These are phyloP conservation scores for Periphyllus acericola DNA, from an alignment of 2,888 invertebrate species.

Conservation along the genomic window DNA sequence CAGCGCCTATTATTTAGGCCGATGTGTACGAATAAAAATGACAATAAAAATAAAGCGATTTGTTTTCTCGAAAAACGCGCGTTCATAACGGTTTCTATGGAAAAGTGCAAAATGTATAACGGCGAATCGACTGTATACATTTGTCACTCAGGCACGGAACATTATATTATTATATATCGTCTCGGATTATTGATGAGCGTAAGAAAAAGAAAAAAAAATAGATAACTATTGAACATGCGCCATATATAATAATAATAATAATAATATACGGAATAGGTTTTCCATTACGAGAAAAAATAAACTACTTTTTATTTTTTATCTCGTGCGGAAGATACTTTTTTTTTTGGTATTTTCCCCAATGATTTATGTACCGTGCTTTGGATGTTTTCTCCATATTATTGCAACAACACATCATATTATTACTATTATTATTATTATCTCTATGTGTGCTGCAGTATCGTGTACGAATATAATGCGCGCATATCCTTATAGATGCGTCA, in stretches of 20 bases:
- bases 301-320: conserved; percentile 29
- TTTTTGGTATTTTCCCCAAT: neutral
- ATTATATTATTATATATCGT: neutral
- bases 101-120: neutral
- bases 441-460: too few relatives aligned
- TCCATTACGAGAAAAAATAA: conserved; percentile 27
- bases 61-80: neutral
- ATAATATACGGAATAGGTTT: neutral
- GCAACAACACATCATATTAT: neutral
- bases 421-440: neutral
- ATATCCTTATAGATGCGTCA: too few relatives aligned
- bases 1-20: neutral
- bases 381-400: conserved; percentile 13
- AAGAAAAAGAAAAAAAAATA: neutral
- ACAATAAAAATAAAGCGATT: neutral
- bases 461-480: too few relatives aligned
- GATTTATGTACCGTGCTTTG: conserved; percentile 34
- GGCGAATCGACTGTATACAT: neutral
- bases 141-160: conserved; percentile 7
- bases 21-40: neutral
- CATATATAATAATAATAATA: neutral
- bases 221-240: neutral
- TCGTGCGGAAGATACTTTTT: conserved; percentile 4
- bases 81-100: neutral
- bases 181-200: conserved; percentile 40